Evolutionary conservation across 2,888 invertebrate species (phyloP), one percentile per base, ranked within the genome.

Genomic region (Slavum lentiscoides): DNA sequence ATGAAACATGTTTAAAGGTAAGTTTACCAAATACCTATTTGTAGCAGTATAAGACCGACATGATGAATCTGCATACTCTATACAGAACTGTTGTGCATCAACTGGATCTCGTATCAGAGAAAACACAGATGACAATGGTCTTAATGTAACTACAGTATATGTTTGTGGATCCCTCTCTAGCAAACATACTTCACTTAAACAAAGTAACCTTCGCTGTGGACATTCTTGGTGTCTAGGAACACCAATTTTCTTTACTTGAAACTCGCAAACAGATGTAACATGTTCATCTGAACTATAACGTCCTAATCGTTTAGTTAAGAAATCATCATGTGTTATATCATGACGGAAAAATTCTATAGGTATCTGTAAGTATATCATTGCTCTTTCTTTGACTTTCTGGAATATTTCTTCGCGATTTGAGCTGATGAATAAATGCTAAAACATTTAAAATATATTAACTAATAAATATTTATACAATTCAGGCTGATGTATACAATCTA

Each of bases 151-250:
- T 74, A 97, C 93, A 84, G 93, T 94, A 86, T 99, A 99, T 0
- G 98, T 97, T 86, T 95, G 95, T 3, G 97, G 96, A 88, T 99
- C 99, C 84, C 99, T 90, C 88, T 99, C 99, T 73, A 99, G 88
- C 74, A 99, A 89, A 86, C 98, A 98, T 0, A 94, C 93, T 87
- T 99, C 98, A 0, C 97, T 96, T 30, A 99, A 89, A 86, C 98
- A 98, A 53, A 99, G 89, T 0, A 95, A 93, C 82, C 98, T 90
- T 83, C 94, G 89, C 84, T 95, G 93, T 58, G 80, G 80, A 0
- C 94, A 92, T 85, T 96, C 96, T 85, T 91, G 90, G 86, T 95
- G 93, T 43, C 96, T 89, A 0, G 91, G 89, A 23, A 94, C 93
- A 84, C 90, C 90, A 84, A 94, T 91, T 88, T 99, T 99, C 86